A percentile compares a stretch with the other conserved stretches of the same genome.
These are phyloP conservation scores for Clinocottus analis DNA, from an alignment of 2,113 vertebrate species.

Conservation along the genomic window DNA sequence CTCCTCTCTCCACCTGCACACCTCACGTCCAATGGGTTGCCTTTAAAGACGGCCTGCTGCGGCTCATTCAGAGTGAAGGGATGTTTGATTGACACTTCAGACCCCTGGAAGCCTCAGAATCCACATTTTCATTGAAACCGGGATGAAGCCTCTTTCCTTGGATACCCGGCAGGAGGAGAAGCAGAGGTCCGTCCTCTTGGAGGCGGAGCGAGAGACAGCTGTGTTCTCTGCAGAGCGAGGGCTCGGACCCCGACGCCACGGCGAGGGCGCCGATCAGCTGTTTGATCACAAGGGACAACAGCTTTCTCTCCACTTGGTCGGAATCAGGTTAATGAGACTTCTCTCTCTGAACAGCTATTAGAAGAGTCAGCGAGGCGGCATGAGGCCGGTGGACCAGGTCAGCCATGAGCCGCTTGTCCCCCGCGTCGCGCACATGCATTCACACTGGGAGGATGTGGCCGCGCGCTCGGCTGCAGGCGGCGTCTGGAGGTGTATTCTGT, in stretches of 20 bases:
- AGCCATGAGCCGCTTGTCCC: too few relatives aligned
- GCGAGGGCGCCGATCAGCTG: too few relatives aligned
- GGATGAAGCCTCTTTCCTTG: background rate
- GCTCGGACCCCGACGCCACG: too few relatives aligned
- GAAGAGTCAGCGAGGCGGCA: background rate
- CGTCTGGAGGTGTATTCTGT: slow-evolving; percentile 31
- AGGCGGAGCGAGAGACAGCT: background rate
- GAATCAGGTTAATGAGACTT: background rate
- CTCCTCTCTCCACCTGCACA: too few relatives aligned
- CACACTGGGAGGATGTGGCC: slow-evolving; percentile 1
- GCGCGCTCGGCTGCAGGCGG: slow-evolving; percentile 30
- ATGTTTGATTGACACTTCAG: too few relatives aligned
- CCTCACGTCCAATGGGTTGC: too few relatives aligned
- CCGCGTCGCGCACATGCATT: too few relatives aligned
- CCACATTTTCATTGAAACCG: background rate
- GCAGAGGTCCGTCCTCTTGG: background rate
- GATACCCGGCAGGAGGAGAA: background rate
- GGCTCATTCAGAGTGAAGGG: too few relatives aligned
- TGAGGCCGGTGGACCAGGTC: background rate
- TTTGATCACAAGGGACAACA: background rate
- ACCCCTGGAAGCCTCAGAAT: background rate
- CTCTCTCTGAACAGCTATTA: background rate
- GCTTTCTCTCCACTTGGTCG: background rate
- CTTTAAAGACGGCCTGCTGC: too few relatives aligned
- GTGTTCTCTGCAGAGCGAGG: background rate